These are phyloP conservation scores for Leptarthrus brevirostris DNA, from an alignment of 2,888 invertebrate genomes.

Conservation along the genomic window DNA sequence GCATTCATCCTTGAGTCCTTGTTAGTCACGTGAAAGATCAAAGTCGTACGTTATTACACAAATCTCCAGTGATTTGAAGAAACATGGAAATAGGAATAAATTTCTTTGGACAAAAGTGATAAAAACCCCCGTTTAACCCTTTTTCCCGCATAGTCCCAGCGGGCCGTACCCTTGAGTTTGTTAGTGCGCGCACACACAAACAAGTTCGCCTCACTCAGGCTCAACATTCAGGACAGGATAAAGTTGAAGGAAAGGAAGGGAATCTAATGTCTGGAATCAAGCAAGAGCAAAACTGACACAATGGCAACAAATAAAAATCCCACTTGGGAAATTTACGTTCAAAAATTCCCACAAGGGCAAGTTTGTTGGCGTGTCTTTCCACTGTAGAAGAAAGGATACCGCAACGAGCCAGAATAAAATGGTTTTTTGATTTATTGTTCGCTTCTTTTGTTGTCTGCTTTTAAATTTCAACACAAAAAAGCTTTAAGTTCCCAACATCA, in stretches of 20 bases:
- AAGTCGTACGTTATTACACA: slow-evolving; percentile 38
- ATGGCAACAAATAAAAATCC: slow-evolving; percentile 46
- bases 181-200: slow-evolving; percentile 3
- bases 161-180: slow-evolving; percentile 35
- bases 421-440: slow-evolving; percentile 48
- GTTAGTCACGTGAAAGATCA: slow-evolving; percentile 31
- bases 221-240: neutral
- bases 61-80: slow-evolving; percentile 22
- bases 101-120: slow-evolving; percentile 49
- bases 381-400: neutral
- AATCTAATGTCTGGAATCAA: slow-evolving; percentile 39
- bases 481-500: slow-evolving; percentile 43
- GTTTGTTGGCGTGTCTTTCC: slow-evolving; percentile 13
- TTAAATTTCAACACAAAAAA: slow-evolving; percentile 34
- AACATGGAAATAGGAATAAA: slow-evolving; percentile 47
- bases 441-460: slow-evolving; percentile 43
- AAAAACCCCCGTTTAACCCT: slow-evolving; percentile 48
- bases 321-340: slow-evolving; percentile 51
- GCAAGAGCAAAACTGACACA: slow-evolving; percentile 36
- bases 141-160: slow-evolving; percentile 33
- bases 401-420: slow-evolving; percentile 35
- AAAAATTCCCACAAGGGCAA: slow-evolving; percentile 45
- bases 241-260: slow-evolving; percentile 17
- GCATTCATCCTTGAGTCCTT: neutral
- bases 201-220: neutral